phyloP scores from a whole-genome alignment of 1,140 invertebrate species.

The Ooceraea biroi region DNA sequence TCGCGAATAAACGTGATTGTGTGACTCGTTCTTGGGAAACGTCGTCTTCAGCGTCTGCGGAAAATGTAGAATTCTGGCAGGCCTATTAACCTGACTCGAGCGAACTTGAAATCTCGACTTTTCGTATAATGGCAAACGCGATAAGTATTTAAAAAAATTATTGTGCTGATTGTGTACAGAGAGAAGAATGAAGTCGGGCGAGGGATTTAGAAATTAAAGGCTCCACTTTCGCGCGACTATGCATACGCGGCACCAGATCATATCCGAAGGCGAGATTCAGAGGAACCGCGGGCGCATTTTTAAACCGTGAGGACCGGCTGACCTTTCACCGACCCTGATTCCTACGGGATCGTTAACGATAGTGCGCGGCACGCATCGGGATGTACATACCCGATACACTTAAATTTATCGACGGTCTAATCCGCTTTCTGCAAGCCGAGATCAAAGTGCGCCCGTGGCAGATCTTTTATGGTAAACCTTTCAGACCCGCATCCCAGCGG shows the following conservation, averaged over 20 bases:
- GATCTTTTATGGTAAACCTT: slow-evolving; percentile 36
- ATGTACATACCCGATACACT: slow-evolving; percentile 25
- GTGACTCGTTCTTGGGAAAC: not conserved
- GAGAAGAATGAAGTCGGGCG: not conserved
- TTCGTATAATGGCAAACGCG: not conserved
- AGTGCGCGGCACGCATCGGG: not conserved
- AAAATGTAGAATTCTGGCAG: not conserved
- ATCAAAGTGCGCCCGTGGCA: slow-evolving; percentile 50
- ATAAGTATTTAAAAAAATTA: not conserved
- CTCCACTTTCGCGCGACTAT: slow-evolving; percentile 5
- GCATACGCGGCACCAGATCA: not conserved
- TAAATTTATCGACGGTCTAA: slow-evolving; percentile 62
- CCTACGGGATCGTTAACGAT: slow-evolving; percentile 59
- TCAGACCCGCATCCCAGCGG: not conserved
- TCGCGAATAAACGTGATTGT: slow-evolving; percentile 1
- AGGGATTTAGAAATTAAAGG: slow-evolving; percentile 15
- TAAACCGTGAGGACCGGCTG: slow-evolving; percentile 19
- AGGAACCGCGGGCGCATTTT: slow-evolving; percentile 42
- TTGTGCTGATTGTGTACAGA: not conserved
- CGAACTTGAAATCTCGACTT: no score
- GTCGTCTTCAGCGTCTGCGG: not conserved
- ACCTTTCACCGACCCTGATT: slow-evolving; percentile 50
- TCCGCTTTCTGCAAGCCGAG: slow-evolving; percentile 44
- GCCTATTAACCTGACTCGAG: no score
- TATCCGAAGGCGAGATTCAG: slow-evolving; percentile 60